Conservation (phyloP, 1,140 invertebrate species). For the Drosophila ohnishii region DNA sequence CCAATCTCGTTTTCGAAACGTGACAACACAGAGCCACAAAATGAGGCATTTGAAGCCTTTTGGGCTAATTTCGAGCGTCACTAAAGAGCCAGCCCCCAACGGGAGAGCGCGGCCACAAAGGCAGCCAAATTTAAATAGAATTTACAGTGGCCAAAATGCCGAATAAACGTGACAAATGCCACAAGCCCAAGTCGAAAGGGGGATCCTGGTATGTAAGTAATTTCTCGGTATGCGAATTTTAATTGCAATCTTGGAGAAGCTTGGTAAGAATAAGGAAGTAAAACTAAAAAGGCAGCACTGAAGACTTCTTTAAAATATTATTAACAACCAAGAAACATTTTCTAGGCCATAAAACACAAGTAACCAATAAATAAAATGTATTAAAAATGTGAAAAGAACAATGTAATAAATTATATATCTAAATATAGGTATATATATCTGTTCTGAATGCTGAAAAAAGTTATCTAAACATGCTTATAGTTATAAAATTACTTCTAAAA, state of each 20-base stretch:
- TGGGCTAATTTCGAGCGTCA: conserved; percentile 54
- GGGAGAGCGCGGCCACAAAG: conserved; percentile 10
- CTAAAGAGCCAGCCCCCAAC: conserved; percentile 35
- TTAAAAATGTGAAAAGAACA: not conserved
- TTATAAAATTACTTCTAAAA: not conserved
- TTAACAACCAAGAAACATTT: too few species aligned
- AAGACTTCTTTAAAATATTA: not conserved
- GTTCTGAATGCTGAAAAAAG: not conserved
- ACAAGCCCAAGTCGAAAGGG: conserved; percentile 13
- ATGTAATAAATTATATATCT: not conserved
- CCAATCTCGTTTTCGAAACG: conserved; percentile 69
- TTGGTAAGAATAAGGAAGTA: not conserved
- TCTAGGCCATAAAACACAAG: too few species aligned
- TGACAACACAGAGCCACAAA: conserved; percentile 60
- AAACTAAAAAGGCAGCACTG: not conserved
- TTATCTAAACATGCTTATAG: not conserved
- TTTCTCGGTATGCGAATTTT: conserved; percentile 6
- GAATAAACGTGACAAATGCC: conserved; percentile 58
- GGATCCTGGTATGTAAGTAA: not conserved
- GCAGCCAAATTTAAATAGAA: conserved; percentile 51
- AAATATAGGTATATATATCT: too few species aligned
- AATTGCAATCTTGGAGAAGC: conserved; percentile 13
- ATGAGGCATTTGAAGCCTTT: conserved; percentile 62
- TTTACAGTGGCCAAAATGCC: conserved; percentile 41
- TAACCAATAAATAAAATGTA: too few species aligned